phyloP scores from a whole-genome alignment of 2,888 invertebrate species.

The Hipparchia sbordonii region DNA sequence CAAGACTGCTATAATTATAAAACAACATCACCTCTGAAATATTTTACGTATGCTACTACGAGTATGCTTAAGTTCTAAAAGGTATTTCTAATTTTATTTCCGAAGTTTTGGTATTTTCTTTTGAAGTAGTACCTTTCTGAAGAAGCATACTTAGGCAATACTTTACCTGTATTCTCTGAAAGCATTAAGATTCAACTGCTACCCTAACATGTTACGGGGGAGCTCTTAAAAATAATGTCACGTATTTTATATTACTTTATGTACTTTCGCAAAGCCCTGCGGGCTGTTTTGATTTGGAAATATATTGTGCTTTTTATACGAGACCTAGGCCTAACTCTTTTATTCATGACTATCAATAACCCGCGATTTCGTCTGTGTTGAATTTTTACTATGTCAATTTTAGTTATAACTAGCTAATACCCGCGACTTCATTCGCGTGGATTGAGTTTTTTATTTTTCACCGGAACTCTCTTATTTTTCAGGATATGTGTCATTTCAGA shows the following conservation, averaged over 20 bases:
- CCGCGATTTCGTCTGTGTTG: too few relatives aligned
- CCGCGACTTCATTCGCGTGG: too few relatives aligned
- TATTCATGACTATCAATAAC: not conserved
- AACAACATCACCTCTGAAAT: too few relatives aligned
- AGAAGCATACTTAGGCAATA: constrained; percentile 23
- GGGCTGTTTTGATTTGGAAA: constrained; percentile 11
- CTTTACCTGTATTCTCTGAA: constrained; percentile 27
- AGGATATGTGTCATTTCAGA: too few relatives aligned
- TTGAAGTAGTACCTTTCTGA: constrained; percentile 22
- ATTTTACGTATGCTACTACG: too few relatives aligned
- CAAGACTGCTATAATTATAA: too few relatives aligned
- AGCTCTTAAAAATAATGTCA: constrained; percentile 22
- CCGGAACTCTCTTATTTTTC: too few relatives aligned
- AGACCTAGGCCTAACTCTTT: not conserved
- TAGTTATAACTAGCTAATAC: too few relatives aligned
- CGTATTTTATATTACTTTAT: constrained; percentile 20
- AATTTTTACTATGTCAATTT: too few relatives aligned
- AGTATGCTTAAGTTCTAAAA: not conserved
- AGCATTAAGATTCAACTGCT: constrained; percentile 31
- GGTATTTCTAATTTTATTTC: constrained; percentile 35
- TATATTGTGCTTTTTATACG: constrained; percentile 2
- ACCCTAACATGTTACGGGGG: constrained; percentile 19
- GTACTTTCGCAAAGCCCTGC: constrained; percentile 10
- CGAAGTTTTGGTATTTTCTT: constrained; percentile 33
- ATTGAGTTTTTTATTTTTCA: too few relatives aligned